phyloP scores from a whole-genome alignment of 2,888 invertebrate species.

The Villa cingulata region DNA sequence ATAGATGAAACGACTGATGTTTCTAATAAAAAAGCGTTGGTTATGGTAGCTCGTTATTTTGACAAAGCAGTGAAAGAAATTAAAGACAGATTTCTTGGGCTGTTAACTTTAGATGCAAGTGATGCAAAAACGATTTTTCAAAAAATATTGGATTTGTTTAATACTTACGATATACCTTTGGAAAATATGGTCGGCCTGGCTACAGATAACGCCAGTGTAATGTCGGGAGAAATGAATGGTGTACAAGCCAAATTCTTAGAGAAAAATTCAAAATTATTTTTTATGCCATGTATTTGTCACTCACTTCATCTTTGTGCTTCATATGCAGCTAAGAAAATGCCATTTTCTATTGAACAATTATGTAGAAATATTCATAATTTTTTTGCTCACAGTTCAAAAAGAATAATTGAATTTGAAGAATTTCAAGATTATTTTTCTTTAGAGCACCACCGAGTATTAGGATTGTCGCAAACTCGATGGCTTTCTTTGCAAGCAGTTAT shows the following conservation, averaged over 20 bases:
- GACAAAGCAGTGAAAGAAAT: too few species aligned
- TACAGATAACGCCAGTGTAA: conserved; percentile 3
- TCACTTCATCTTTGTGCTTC: conserved; percentile 2
- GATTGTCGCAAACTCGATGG: too few species aligned
- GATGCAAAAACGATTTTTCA: too few species aligned
- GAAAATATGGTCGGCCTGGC: conserved; percentile 3
- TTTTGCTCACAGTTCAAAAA: neutral
- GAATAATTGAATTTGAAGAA: neutral
- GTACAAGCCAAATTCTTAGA: neutral
- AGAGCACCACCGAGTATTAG: too few species aligned
- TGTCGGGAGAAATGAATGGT: neutral
- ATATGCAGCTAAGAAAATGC: neutral
- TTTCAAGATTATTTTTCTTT: too few species aligned
- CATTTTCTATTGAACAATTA: neutral
- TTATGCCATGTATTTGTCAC: conserved; percentile 3
- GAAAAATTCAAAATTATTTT: neutral
- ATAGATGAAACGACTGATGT: too few species aligned
- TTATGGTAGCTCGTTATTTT: too few species aligned
- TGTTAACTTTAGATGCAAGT: too few species aligned
- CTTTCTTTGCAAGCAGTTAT: too few species aligned
- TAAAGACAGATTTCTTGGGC: too few species aligned
- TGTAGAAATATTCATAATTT: neutral
- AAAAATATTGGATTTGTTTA: too few species aligned
- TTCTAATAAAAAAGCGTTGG: too few species aligned
- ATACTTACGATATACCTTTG: neutral